Conservation (phyloP, 2,797 vertebrate genomes). For the Halcyon smyrnensis region DNA sequence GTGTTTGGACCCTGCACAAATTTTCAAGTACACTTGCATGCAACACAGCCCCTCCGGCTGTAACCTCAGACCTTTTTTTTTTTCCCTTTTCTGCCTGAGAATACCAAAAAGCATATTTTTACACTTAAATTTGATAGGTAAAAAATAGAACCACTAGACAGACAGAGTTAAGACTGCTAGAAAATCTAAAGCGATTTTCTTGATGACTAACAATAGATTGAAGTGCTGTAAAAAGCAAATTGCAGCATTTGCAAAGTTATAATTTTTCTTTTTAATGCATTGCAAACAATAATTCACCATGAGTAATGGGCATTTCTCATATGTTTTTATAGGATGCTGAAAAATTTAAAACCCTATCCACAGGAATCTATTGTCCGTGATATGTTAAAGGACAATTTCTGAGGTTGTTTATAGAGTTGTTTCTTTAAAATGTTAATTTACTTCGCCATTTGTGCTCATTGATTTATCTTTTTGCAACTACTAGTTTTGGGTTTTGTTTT, state of each 20-base stretch:
- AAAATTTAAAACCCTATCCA: neutral
- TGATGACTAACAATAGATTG: conserved; percentile 1
- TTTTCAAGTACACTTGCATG: conserved; percentile 20
- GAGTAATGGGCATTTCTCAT: neutral
- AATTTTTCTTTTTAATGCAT: neutral
- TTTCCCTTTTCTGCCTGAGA: conserved; percentile 32
- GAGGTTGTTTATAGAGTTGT: neutral
- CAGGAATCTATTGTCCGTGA: neutral
- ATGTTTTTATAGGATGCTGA: neutral
- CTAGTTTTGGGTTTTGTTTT: neutral
- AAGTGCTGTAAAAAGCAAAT: neutral
- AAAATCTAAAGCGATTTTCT: neutral
- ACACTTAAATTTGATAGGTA: conserved; percentile 66
- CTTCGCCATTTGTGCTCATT: neutral
- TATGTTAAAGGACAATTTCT: neutral
- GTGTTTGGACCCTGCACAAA: conserved; percentile 1
- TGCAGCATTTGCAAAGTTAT: neutral
- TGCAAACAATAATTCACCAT: neutral
- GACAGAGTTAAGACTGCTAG: conserved; percentile 12
- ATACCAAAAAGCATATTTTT: conserved; percentile 68
- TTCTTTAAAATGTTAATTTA: neutral
- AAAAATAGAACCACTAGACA: conserved; percentile 8
- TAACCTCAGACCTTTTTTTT: conserved; percentile 66
- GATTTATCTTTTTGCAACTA: neutral
- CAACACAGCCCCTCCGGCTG: conserved; percentile 71